These are phyloP conservation scores for Vimba vimba DNA, from an alignment of 2,113 vertebrate genomes.

Conservation along the genomic window DNA sequence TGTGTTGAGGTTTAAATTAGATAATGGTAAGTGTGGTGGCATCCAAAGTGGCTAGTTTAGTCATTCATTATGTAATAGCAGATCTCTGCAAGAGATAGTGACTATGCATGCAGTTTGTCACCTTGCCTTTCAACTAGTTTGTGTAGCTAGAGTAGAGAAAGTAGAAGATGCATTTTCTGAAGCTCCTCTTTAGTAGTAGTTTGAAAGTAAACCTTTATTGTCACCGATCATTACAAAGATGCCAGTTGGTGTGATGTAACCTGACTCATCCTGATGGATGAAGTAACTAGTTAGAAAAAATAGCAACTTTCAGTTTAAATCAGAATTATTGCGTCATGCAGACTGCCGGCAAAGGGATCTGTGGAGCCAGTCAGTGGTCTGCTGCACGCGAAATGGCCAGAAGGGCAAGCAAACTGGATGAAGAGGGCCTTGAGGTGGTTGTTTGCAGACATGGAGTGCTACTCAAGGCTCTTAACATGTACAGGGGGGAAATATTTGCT, in stretches of 20 bases:
- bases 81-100: neutral
- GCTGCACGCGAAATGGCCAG: neutral
- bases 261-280: conserved; percentile 3
- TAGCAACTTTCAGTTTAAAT: too few species aligned
- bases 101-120: neutral
- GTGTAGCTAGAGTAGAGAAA: neutral
- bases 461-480: too few species aligned
- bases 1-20: neutral
- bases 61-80: neutral
- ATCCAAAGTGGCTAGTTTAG: neutral
- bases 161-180: neutral
- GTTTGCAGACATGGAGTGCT: too few species aligned
- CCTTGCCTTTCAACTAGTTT: too few species aligned
- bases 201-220: neutral
- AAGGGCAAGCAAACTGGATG: neutral
- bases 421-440: too few species aligned
- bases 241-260: neutral
- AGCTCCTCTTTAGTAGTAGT: neutral
- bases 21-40: neutral
- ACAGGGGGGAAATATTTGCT: too few species aligned
- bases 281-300: neutral
- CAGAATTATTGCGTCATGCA: neutral
- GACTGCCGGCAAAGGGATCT: neutral
- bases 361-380: conserved; percentile 8
- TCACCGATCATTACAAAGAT: neutral